These are phyloP conservation scores for Ploceus nigricollis DNA, from an alignment of 2,113 vertebrate genomes.

Conservation along the genomic window DNA sequence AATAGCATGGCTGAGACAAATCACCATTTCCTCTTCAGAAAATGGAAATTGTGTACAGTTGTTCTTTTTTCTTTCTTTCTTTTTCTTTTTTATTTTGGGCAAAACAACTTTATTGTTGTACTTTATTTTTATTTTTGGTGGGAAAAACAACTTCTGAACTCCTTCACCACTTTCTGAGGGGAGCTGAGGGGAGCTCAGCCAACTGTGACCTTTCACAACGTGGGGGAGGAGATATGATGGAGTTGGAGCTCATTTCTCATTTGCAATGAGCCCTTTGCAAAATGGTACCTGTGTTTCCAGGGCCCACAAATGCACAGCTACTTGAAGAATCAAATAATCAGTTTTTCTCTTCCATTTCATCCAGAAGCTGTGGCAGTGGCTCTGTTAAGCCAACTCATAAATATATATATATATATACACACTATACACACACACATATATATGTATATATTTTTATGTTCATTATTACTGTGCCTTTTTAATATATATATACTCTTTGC, in stretches of 20 bases:
- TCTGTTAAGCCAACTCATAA: not conserved
- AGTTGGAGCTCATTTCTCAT: not conserved
- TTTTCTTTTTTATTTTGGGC: not conserved
- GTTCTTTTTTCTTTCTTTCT: not conserved
- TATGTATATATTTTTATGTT: not conserved
- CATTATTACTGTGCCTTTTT: not conserved
- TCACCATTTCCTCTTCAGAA: conserved; percentile 13
- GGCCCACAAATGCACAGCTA: not conserved
- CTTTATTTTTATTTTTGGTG: not conserved
- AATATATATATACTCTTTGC: not conserved
- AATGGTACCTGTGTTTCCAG: not conserved
- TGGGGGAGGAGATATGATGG: not conserved
- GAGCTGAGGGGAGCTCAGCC: not conserved
- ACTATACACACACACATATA: not conserved
- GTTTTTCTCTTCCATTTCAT: not conserved
- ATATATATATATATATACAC: fast-evolving
- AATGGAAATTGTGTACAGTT: conserved; percentile 8
- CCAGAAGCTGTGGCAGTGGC: not conserved
- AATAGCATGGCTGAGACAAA: not conserved
- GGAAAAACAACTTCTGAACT: conserved; percentile 3
- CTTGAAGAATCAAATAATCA: not conserved
- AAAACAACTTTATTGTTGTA: too few relatives aligned
- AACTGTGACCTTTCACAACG: not conserved
- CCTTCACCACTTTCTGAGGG: conserved; percentile 10
- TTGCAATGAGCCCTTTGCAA: not conserved